Percentiles rank a stretch among this genome's conserved stretches.
phyloP scores from a whole-genome alignment of 1,140 invertebrate species.

The Eueides isabella region DNA sequence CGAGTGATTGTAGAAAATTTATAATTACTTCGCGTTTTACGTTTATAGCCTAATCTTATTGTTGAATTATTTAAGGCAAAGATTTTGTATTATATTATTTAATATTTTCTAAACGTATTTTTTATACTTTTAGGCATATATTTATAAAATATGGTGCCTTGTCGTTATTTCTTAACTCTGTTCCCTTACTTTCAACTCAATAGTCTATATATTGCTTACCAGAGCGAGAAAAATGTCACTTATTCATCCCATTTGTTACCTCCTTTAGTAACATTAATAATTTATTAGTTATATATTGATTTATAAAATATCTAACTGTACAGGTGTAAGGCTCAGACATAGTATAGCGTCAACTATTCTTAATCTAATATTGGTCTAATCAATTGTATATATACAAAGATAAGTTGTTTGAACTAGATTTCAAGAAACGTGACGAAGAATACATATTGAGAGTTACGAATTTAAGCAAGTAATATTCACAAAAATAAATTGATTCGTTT shows the following conservation, averaged over 20 bases:
- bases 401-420: background rate
- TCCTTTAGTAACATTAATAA: too few species aligned
- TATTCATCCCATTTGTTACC: too few species aligned
- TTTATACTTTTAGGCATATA: too few species aligned
- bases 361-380: background rate
- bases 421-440: background rate
- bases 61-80: background rate
- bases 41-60: background rate
- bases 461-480: background rate
- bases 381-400: slow-evolving; percentile 1
- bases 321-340: too few species aligned
- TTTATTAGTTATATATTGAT: too few species aligned
- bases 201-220: too few species aligned
- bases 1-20: slow-evolving; percentile 1
- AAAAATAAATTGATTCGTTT: background rate
- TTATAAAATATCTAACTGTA: too few species aligned
- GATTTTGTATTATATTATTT: background rate
- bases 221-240: too few species aligned
- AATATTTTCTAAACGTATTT: too few species aligned
- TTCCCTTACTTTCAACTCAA: too few species aligned
- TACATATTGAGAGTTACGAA: background rate
- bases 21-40: slow-evolving; percentile 10
- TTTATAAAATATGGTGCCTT: too few species aligned
- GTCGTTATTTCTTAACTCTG: too few species aligned
- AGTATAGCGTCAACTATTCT: background rate